Evolutionary conservation across 1,140 invertebrate genomes (phyloP), one percentile per base, ranked within the genome.

Genomic region (Steinernema feltiae): DNA sequence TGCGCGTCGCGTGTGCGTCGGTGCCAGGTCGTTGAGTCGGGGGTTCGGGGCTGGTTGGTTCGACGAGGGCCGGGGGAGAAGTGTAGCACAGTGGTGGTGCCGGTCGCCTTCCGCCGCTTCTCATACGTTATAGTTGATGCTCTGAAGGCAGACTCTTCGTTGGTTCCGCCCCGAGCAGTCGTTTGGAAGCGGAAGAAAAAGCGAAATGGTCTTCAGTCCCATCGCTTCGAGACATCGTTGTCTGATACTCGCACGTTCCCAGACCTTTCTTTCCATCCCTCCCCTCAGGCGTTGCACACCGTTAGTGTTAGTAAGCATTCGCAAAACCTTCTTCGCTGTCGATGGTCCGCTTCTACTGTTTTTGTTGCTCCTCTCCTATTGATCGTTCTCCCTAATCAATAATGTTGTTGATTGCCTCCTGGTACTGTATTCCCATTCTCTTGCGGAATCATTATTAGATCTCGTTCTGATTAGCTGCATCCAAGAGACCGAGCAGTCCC

Each of bases 41-140:
- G 53, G 53, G 12, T 63, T 27, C 12, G 53, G 53, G 53, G 53
- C 53, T 63, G 53, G 53, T 63, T 63, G 24, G 53, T 63, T 63
- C 53, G 53, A 63, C 53, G 53, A 63, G 53, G 53, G 53, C 53
- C 53, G 53, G 53, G 24, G 24, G 53, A 63, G 24, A 27, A 17
- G 53, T 63, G 53, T 63, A 63, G 53, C 53, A 63, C 24, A 63
- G 53, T 63, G 53, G 53, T 63, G 53, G 53, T 63, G 53, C 53
- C 53, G 53, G 53, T 63, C 53, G 53, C 53, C 53, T 63, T 63
- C 53, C 53, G 53, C 53, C 53, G 53, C 53, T 63, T 63, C 53
- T 63, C 53, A n/a, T 63, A 63, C 24, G 53, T 63, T 63, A 63
- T 63, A 63, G 53, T 63, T 63, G 41, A 46, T 46, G 41, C 41